Conservation (phyloP, 2,797 vertebrate genomes). For the Brachyalestes nurse region DNA sequence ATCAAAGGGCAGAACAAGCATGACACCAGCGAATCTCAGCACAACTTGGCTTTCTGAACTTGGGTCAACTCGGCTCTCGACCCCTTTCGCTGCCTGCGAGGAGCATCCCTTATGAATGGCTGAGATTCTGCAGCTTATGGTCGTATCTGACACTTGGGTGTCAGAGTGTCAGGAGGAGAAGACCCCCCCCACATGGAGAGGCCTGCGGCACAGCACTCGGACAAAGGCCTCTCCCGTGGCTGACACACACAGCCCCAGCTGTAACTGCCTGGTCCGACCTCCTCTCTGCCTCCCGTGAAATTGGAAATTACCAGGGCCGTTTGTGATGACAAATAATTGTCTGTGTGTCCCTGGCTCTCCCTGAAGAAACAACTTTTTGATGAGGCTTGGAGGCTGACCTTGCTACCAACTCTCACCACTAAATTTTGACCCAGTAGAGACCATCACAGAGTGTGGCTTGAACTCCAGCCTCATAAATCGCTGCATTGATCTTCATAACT, state of each 20-base stretch:
- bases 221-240: slow-evolving; percentile 56
- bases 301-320: slow-evolving; percentile 66
- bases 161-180: slow-evolving; percentile 57
- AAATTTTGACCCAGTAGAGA: slow-evolving; percentile 47
- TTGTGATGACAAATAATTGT: slow-evolving; percentile 64
- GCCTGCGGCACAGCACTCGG: slow-evolving; percentile 53
- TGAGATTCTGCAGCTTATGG: slow-evolving; percentile 66
- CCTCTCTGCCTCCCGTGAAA: slow-evolving; percentile 66
- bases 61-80: slow-evolving; percentile 46
- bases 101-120: slow-evolving; percentile 61
- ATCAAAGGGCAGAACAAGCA: slow-evolving; percentile 59
- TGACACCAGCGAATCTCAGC: slow-evolving; percentile 57
- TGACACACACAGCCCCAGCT: slow-evolving; percentile 55
- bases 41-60: slow-evolving; percentile 54
- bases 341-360: slow-evolving; percentile 57
- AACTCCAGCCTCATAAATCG: slow-evolving; percentile 40
- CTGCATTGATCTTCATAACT: slow-evolving; percentile 41
- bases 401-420: slow-evolving; percentile 43
- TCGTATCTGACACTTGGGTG: slow-evolving; percentile 60
- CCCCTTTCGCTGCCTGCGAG: slow-evolving; percentile 49
- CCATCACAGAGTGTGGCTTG: slow-evolving; percentile 41
- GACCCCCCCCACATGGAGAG: slow-evolving; percentile 55
- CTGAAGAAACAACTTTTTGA: slow-evolving; percentile 56
- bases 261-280: slow-evolving; percentile 53
- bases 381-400: slow-evolving; percentile 52